phyloP scores from a whole-genome alignment of 2,113 vertebrate genomes.

The Misgurnus mizolepis region DNA sequence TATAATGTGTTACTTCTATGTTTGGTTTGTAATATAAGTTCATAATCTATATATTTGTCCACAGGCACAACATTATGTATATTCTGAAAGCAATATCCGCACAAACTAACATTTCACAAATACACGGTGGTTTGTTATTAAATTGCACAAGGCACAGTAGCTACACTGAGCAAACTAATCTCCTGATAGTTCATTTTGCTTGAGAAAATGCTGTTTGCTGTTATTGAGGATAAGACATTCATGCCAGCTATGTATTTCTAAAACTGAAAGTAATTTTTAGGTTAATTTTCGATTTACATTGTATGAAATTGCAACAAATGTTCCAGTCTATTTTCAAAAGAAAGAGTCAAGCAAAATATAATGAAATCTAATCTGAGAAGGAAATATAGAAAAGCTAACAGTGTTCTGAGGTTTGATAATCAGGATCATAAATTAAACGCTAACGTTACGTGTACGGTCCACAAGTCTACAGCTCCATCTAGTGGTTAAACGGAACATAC shows the following conservation, averaged over 20 bases:
- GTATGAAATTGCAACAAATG: neutral
- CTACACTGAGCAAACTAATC: neutral
- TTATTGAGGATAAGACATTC: slow-evolving; percentile 22
- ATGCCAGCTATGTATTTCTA: slow-evolving; percentile 2
- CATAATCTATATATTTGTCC: neutral
- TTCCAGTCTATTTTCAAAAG: neutral
- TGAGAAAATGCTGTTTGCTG: slow-evolving; percentile 17
- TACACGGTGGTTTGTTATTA: slow-evolving; percentile 1
- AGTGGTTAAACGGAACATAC: slow-evolving; percentile 38
- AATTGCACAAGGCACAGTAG: neutral
- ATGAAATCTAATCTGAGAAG: slow-evolving; percentile 11
- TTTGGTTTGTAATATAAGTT: neutral
- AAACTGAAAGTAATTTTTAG: slow-evolving; percentile 11
- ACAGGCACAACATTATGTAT: neutral
- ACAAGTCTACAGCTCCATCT: slow-evolving; percentile 54
- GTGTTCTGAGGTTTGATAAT: slow-evolving; percentile 1
- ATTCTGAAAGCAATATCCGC: slow-evolving; percentile 18
- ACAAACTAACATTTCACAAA: slow-evolving; percentile 9
- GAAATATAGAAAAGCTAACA: neutral
- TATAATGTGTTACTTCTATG: neutral
- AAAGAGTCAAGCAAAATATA: neutral
- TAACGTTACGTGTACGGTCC: neutral
- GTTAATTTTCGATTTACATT: slow-evolving; percentile 24
- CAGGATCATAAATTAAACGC: neutral
- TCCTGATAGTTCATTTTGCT: slow-evolving; percentile 11